Conservation (phyloP, 92 coral and sea anemone genomes). For the Porites evermanni region DNA sequence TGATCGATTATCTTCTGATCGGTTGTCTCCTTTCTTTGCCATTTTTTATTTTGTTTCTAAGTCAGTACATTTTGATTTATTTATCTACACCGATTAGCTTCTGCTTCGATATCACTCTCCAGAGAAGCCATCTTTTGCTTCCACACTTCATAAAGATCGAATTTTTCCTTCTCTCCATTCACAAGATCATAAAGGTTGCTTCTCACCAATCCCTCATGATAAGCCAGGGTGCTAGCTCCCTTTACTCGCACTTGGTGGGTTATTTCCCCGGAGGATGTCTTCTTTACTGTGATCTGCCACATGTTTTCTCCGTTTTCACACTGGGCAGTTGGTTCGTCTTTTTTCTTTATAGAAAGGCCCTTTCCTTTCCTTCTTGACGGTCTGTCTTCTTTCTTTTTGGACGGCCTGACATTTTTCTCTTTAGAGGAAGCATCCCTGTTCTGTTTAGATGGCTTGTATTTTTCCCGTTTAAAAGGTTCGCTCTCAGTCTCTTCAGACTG, state of each 20-base stretch:
- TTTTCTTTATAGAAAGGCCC: too few relatives aligned
- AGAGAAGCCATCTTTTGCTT: constrained; percentile 6
- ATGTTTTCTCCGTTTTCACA: neutral
- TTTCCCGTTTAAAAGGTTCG: too few relatives aligned
- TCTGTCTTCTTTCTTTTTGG: neutral
- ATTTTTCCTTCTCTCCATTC: constrained; percentile 8
- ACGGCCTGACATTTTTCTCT: too few relatives aligned
- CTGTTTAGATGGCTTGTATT: too few relatives aligned
- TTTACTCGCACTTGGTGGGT: neutral
- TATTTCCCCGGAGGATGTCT: neutral
- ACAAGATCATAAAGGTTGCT: constrained; percentile 9
- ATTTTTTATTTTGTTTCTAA: too few relatives aligned
- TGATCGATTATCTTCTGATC: too few relatives aligned
- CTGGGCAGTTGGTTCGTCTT: too few relatives aligned
- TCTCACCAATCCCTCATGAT: neutral
- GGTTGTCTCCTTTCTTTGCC: too few relatives aligned
- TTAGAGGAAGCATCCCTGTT: too few relatives aligned
- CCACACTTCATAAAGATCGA: constrained; percentile 22
- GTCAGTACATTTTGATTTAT: neutral
- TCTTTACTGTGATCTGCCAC: neutral
- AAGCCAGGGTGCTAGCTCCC: constrained; percentile 19
- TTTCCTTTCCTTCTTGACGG: neutral
- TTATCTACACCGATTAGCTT: constrained; percentile 8
- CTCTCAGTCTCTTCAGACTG: too few relatives aligned
- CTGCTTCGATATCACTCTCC: neutral